phyloP scores from a whole-genome alignment of 1,140 invertebrate genomes.

The Microplitis mediator region DNA sequence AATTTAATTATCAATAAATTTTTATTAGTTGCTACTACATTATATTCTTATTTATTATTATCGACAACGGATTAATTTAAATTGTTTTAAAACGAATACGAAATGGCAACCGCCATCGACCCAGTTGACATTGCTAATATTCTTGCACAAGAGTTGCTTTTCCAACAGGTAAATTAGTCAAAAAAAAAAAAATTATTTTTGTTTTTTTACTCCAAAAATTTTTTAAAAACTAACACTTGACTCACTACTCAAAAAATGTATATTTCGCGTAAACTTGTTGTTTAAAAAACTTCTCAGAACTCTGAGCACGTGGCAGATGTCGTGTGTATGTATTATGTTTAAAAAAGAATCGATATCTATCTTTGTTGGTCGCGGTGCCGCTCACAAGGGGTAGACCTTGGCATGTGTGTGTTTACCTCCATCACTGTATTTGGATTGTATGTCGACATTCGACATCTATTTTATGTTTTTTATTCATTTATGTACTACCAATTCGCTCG shows the following conservation, averaged over 20 bases:
- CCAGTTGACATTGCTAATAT: constrained; percentile 80
- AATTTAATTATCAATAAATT: constrained; percentile 13
- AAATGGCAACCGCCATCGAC: constrained; percentile 66
- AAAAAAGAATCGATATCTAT: constrained; percentile 4
- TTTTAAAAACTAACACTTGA: neutral
- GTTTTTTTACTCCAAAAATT: neutral
- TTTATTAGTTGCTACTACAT: neutral
- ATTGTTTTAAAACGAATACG: constrained; percentile 36
- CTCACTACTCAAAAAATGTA: neutral
- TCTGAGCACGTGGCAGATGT: constrained; percentile 19
- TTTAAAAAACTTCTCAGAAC: constrained; percentile 5
- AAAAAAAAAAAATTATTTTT: neutral
- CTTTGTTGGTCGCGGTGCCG: neutral
- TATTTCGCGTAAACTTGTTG: neutral
- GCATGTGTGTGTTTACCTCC: constrained; percentile 1
- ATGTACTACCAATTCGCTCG: neutral
- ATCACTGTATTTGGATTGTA: neutral
- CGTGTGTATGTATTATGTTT: neutral
- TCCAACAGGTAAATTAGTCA: constrained; percentile 69
- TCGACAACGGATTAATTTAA: neutral
- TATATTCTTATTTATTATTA: neutral
- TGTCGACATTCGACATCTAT: constrained; percentile 15
- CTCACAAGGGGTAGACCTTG: constrained; percentile 6
- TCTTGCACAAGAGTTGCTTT: constrained; percentile 79
- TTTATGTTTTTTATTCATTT: neutral